Percentiles rank a stretch among this genome's conserved stretches.
phyloP scores from a whole-genome alignment of 2,888 invertebrate genomes.

The Latrodectus elegans region DNA sequence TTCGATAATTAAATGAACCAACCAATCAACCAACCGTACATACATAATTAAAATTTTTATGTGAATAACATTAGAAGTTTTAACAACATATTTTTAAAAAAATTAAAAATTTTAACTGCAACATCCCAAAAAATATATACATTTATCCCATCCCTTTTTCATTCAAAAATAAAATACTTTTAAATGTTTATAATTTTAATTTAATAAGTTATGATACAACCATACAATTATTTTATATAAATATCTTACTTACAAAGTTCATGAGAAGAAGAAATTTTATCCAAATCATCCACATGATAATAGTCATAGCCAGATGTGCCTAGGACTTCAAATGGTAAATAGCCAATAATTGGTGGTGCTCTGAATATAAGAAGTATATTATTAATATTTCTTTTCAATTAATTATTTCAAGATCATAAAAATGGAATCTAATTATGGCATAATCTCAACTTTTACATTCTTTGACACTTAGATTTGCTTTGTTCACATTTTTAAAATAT shows the following conservation, averaged over 20 bases:
- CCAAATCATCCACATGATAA: slow-evolving; percentile 94
- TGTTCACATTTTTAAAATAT: too few relatives aligned
- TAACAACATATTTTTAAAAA: too few relatives aligned
- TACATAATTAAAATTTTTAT: too few relatives aligned
- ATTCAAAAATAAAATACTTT: too few relatives aligned
- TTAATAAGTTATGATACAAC: too few relatives aligned
- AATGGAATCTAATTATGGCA: background rate
- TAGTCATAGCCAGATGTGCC: slow-evolving; percentile 98
- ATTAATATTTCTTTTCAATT: background rate
- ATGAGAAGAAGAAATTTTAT: slow-evolving; percentile 89
- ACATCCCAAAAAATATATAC: too few relatives aligned
- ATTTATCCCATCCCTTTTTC: too few relatives aligned
- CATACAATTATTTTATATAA: background rate
- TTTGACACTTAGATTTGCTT: background rate
- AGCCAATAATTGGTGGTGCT: slow-evolving; percentile 92
- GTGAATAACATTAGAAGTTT: too few relatives aligned
- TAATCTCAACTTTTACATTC: background rate
- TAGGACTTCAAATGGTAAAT: slow-evolving; percentile 93
- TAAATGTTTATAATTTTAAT: too few relatives aligned
- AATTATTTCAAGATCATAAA: background rate
- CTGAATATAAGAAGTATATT: slow-evolving; percentile 75
- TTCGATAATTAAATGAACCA: too few relatives aligned
- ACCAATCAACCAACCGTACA: too few relatives aligned
- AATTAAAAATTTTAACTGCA: too few relatives aligned
- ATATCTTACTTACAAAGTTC: slow-evolving; percentile 84